Base-by-base conservation (phyloP, 2,888 invertebrate species). In the Sepioteuthis lessoniana region DNA sequence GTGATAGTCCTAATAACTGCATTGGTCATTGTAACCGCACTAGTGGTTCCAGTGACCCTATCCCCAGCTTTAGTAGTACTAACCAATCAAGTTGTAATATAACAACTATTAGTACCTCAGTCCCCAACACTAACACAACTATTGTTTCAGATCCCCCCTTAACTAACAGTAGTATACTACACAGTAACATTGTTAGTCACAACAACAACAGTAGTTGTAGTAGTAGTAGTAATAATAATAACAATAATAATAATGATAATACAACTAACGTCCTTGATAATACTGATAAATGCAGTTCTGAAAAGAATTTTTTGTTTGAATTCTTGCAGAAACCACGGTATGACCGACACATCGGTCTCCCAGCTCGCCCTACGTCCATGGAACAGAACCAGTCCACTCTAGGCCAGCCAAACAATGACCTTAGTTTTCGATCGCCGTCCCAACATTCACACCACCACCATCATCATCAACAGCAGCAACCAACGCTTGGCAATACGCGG, bases 311-410 rank as follows among this genome's bases (percentile, higher is more conserved):
- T 92, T 94, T 95, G 94, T 95, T 95, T 95, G 95, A 95, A 94
- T 96, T 95, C 94, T 96, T 95, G 94, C 96, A 96, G 96, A 96
- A 95, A 96, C 96, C 94, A 96, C 96, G 94, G 96, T 96, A 95
- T 96, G 94, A 94, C 90, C 90, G 76, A 38, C 47, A 46, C 38
- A 90, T 42, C 94, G 90, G 46, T 50, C 35, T 90, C 94, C 55
- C 38, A 90, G 46, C 37, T 76, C 35, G 90, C 90, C 94, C 92
- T 92, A 92, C 92, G 42, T 92, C 92, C 92, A 92, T 92, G 38
- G 94, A 94, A 42, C 55, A 90, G 94, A 94, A 46, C 55, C 50
- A 60, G 93, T 50, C 93, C 38, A 38, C 60, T 47, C 50, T 60
- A 93, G 93, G 35, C 93, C 93, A 38, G 93, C 93, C 93, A 50